These are phyloP conservation scores for Cephalopterus ornatus DNA, from an alignment of 2,113 vertebrate genomes.

Conservation along the genomic window DNA sequence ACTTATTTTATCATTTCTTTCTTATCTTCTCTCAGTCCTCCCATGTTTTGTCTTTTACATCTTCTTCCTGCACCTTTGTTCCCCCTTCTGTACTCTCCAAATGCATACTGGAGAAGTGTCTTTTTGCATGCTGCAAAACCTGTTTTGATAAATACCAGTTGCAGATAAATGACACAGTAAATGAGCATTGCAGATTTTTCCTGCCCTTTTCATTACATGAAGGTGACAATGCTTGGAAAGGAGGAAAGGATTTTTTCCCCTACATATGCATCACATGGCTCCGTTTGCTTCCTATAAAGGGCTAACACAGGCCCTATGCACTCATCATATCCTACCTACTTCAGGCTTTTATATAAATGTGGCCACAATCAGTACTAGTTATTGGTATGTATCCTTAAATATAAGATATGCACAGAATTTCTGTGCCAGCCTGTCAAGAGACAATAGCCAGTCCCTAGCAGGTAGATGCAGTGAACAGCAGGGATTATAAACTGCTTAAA, in stretches of 20 bases:
- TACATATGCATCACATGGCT: not conserved
- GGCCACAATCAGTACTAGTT: not conserved
- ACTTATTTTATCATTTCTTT: not conserved
- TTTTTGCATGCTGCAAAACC: slow-evolving; percentile 26
- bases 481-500: not conserved
- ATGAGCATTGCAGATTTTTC: slow-evolving; percentile 14
- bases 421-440: not conserved
- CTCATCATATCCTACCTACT: not conserved
- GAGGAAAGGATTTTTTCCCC: not conserved
- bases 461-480: not conserved
- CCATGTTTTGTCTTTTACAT: not conserved
- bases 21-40: not conserved
- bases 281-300: not conserved
- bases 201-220: not conserved
- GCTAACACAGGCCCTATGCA: not conserved
- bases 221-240: not conserved
- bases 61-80: not conserved
- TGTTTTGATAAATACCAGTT: slow-evolving; percentile 56
- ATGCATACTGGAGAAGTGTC: not conserved
- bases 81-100: not conserved
- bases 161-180: slow-evolving; percentile 8
- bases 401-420: not conserved
- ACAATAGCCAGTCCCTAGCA: not conserved
- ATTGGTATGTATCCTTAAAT: not conserved
- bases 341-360: not conserved